Evolutionary conservation across 2,888 invertebrate species (phyloP).

Genomic region (Phragmatobia fuliginosa): DNA sequence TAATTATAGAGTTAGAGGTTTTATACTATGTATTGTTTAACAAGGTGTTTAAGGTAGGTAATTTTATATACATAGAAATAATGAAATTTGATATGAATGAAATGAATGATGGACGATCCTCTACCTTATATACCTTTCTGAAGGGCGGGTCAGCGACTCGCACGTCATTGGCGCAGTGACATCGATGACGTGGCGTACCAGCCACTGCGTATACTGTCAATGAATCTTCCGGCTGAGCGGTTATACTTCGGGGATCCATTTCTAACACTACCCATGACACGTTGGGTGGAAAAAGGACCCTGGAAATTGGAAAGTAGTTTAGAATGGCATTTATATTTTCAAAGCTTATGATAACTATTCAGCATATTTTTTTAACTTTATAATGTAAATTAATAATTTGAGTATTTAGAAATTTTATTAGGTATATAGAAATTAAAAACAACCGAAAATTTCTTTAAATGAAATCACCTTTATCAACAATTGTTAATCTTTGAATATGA

Average conservation of each 20-base stretch:
- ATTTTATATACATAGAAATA: not conserved
- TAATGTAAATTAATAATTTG: too few species aligned
- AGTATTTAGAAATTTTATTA: too few species aligned
- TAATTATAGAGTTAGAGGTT: not conserved
- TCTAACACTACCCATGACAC: slow-evolving; percentile 97
- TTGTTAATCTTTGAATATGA: too few species aligned
- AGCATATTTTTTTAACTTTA: too few species aligned
- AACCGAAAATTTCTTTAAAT: too few species aligned
- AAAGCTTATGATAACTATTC: too few species aligned
- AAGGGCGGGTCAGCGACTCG: slow-evolving; percentile 71
- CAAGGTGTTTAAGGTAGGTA: not conserved
- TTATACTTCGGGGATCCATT: slow-evolving; percentile 96
- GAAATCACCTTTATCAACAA: too few species aligned
- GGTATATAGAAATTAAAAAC: too few species aligned
- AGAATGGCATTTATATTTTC: not conserved
- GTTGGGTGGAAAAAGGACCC: slow-evolving; percentile 94
- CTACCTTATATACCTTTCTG: slow-evolving; percentile 83
- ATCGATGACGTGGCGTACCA: slow-evolving; percentile 72
- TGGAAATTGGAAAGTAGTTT: slow-evolving; percentile 14
- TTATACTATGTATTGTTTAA: not conserved
- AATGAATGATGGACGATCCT: slow-evolving; percentile 47
- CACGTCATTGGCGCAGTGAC: slow-evolving; percentile 68
- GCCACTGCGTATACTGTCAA: slow-evolving; percentile 88
- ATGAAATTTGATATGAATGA: slow-evolving; percentile 32
- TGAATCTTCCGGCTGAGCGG: slow-evolving; percentile 97